These are phyloP conservation scores for Pseudomyrmex dendroicus DNA, from an alignment of 1,140 invertebrate genomes.

Conservation along the genomic window DNA sequence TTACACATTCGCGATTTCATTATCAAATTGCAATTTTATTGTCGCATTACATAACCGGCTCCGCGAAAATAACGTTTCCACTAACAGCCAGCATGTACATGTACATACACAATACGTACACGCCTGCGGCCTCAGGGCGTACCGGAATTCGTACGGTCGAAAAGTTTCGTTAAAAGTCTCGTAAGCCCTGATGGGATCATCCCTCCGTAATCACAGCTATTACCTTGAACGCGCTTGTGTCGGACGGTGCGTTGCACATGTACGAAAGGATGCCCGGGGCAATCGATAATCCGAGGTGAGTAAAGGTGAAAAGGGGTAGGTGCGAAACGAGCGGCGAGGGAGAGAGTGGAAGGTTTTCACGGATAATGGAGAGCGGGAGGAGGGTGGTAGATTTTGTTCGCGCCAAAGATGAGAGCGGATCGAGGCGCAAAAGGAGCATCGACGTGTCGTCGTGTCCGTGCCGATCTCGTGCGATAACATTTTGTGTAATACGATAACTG, in stretches of 20 bases:
- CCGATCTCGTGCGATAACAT: slow-evolving; percentile 34
- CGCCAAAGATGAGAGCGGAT: slow-evolving; percentile 60
- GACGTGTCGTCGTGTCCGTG: background rate
- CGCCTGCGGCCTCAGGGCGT: background rate
- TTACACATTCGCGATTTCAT: slow-evolving; percentile 43
- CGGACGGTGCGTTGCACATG: slow-evolving; percentile 46
- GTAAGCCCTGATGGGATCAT: slow-evolving; percentile 70
- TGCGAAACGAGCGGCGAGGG: slow-evolving; percentile 69
- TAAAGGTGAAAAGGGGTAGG: slow-evolving; percentile 74
- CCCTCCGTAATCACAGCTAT: slow-evolving; percentile 71
- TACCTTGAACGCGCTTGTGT: slow-evolving; percentile 66
- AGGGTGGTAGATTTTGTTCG: slow-evolving; percentile 67
- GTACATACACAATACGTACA: no score
- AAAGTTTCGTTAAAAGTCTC: slow-evolving; percentile 64
- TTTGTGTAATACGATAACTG: slow-evolving; percentile 39
- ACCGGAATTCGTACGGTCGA: slow-evolving; percentile 49
- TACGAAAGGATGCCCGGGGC: slow-evolving; percentile 64
- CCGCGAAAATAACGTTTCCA: slow-evolving; percentile 50
- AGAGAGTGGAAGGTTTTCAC: slow-evolving; percentile 70
- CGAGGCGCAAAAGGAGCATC: slow-evolving; percentile 58
- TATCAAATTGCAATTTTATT: slow-evolving; percentile 58
- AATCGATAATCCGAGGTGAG: slow-evolving; percentile 72
- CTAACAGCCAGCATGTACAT: background rate
- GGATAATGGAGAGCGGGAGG: slow-evolving; percentile 60
- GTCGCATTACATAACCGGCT: slow-evolving; percentile 26